Conservation (phyloP, 2,888 invertebrate genomes). For the Parnassius smintheus region DNA sequence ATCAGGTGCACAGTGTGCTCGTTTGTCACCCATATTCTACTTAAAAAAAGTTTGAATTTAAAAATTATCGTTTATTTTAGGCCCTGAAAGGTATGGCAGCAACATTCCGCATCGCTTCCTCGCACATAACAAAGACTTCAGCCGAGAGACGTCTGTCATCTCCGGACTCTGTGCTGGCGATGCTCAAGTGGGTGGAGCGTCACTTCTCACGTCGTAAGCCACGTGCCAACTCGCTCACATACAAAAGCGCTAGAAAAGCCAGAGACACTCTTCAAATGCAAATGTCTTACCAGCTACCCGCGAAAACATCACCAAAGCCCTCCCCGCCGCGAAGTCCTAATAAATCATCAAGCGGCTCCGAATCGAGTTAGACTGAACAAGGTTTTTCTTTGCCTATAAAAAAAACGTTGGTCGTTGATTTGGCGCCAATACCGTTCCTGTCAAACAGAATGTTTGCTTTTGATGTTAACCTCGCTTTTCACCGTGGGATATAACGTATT, state of each 20-base stretch:
- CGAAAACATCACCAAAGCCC: slow-evolving; percentile 54
- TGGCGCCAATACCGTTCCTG: slow-evolving; percentile 26
- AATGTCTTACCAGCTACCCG: slow-evolving; percentile 83
- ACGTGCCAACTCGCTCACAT: slow-evolving; percentile 84
- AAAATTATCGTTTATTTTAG: slow-evolving; percentile 57
- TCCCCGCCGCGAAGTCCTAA: slow-evolving; percentile 52
- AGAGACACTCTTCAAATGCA: slow-evolving; percentile 89
- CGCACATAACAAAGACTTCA: slow-evolving; percentile 91
- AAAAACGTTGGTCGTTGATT: slow-evolving; percentile 18
- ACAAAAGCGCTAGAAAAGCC: slow-evolving; percentile 80
- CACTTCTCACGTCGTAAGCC: slow-evolving; percentile 91
- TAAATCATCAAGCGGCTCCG: slow-evolving; percentile 64
- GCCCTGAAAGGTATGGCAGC: slow-evolving; percentile 96
- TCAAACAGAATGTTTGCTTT: slow-evolving; percentile 25
- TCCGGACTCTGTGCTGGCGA: slow-evolving; percentile 93
- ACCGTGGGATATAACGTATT: too few species aligned
- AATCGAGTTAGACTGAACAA: slow-evolving; percentile 60
- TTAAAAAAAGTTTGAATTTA: too few species aligned
- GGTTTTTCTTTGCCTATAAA: slow-evolving; percentile 4
- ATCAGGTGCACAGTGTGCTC: too few species aligned
- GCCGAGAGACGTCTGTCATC: slow-evolving; percentile 93
- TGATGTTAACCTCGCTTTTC: slow-evolving; percentile 8
- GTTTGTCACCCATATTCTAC: too few species aligned
- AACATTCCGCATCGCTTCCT: slow-evolving; percentile 93
- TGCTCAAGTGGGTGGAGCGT: slow-evolving; percentile 94